Percentiles rank a stretch among this genome's conserved stretches.
These are phyloP conservation scores for Sciurus niger DNA, from an alignment of 2,113 vertebrate genomes.

Conservation along the genomic window DNA sequence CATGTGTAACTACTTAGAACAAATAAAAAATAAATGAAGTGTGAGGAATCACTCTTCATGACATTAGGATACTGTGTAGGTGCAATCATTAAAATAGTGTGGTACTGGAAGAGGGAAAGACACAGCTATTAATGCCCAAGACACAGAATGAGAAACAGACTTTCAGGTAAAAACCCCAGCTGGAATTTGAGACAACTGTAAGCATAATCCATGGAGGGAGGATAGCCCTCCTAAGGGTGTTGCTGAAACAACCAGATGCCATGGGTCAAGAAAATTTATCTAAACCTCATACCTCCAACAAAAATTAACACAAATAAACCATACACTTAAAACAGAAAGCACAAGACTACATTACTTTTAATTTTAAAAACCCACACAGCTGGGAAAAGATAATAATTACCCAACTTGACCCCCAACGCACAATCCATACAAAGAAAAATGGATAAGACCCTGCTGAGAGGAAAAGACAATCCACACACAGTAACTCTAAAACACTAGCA, in stretches of 20 bases:
- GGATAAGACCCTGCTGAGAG: not conserved
- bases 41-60: not conserved
- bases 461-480: not conserved
- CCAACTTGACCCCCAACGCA: not conserved
- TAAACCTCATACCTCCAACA: not conserved
- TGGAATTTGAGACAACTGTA: not conserved
- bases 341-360: not conserved
- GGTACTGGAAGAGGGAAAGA: not conserved
- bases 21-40: not conserved
- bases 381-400: not conserved
- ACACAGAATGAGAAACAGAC: not conserved
- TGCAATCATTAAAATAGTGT: not conserved
- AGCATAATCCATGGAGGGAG: not conserved
- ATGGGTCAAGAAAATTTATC: not conserved
- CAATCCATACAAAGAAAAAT: not conserved
- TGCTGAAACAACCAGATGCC: not conserved
- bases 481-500: not conserved
- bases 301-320: not conserved
- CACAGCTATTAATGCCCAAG: not conserved
- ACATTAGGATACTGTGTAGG: not conserved
- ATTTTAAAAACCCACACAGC: no score
- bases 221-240: not conserved
- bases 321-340: not conserved
- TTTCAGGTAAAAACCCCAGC: not conserved
- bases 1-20: no score